Conservation (phyloP, 2,797 vertebrate genomes). For the Tapirus indicus region DNA sequence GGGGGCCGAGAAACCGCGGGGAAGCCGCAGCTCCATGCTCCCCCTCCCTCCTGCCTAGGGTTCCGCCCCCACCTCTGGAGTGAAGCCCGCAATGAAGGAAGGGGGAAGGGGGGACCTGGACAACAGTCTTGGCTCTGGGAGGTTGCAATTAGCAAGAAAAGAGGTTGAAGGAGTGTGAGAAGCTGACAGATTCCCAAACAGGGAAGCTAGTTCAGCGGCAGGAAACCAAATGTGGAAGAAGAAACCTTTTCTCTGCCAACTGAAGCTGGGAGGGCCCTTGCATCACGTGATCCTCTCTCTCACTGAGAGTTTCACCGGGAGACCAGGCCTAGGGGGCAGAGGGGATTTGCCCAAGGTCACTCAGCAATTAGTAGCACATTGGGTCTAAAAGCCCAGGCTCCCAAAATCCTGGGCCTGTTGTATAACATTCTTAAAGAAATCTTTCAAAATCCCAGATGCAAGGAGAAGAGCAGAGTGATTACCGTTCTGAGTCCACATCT, state of each 20-base stretch:
- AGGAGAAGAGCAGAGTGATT: neutral
- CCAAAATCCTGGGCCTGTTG: neutral
- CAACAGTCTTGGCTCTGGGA: constrained; percentile 37
- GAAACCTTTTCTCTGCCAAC: constrained; percentile 23
- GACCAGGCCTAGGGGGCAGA: neutral
- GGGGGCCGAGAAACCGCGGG: constrained; percentile 47
- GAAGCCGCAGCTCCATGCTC: constrained; percentile 23
- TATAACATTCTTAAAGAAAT: neutral
- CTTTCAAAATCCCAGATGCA: neutral
- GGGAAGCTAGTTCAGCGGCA: neutral
- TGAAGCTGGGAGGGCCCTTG: constrained; percentile 37
- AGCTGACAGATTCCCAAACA: constrained; percentile 45
- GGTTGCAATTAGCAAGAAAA: constrained; percentile 12
- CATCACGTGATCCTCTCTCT: constrained; percentile 20
- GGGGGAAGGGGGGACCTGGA: neutral
- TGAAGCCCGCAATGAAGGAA: neutral
- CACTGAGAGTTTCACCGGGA: neutral
- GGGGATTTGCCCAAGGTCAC: constrained; percentile 69
- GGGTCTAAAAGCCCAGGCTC: neutral
- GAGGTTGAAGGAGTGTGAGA: neutral
- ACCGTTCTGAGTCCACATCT: neutral
- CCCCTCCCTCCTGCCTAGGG: neutral
- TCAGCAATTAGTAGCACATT: neutral
- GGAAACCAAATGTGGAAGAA: constrained; percentile 1
- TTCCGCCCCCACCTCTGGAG: constrained; percentile 44